Evolutionary conservation across 2,888 invertebrate genomes (phyloP), one percentile per base, ranked within the genome.

Genomic region (Herminia tarsipennalis): DNA sequence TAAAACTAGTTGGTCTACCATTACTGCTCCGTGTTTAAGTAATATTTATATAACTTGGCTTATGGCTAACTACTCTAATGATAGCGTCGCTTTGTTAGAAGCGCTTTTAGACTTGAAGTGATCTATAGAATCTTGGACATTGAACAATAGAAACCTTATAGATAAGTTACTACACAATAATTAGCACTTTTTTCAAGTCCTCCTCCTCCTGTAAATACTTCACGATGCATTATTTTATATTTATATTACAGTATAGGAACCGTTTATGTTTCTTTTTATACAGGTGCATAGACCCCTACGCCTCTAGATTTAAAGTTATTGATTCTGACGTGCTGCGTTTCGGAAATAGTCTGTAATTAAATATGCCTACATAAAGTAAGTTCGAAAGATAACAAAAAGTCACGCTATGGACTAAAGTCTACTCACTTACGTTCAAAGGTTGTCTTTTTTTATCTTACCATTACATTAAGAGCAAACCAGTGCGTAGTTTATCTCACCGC

Each of bases 401-500:
- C 27, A 41, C 20, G 29, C 43, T 34, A 28, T 30, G 5, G 39
- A 24, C 24, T 35, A 29, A 53, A 61, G 54, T 45, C 38, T 36
- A 54, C 55, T 46, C 52, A 63, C 62, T 67, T 66, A 71, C 51
- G 60, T 70, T 70, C 67, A 68, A 65, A 70, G 56, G 35, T 47
- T 52, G 38, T 18, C 30, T 34, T 33, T 34, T 33, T 70, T 70
- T 68, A 70, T 71, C 62, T 57, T 46, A 55, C 56, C 61, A 71
- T 51, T 69, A 50, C 54, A 59, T 62, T 66, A 59, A 52, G 41
- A 33, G 50, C 42, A 58, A 54, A 54, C 34, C 53, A 43, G 43
- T 25, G 32, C 33, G 58, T 52, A 60, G 59, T 73, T 78, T 70
- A 76, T 72, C 69, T 76, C 51, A 44, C 53, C 50, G 49, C 56